Percentiles rank a stretch among this genome's conserved stretches.
phyloP scores from a whole-genome alignment of 2,113 vertebrate genomes.

The Cyphomyrus plagiostoma region DNA sequence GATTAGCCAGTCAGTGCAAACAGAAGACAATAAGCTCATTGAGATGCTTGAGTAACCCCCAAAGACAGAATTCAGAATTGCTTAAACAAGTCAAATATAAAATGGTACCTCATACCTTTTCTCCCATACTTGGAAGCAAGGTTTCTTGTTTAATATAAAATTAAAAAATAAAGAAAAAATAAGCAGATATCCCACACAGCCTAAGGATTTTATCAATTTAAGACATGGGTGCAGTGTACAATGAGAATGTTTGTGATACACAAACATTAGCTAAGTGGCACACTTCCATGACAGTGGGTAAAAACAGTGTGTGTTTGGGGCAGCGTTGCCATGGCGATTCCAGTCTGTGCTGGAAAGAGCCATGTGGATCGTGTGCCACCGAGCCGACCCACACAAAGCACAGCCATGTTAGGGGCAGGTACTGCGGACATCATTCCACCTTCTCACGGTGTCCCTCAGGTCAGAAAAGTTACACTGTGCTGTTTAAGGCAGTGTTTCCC shows the following conservation, averaged over 20 bases:
- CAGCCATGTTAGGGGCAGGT: background rate
- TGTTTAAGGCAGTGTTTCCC: background rate
- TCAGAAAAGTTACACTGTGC: background rate
- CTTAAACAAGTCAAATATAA: background rate
- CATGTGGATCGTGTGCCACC: background rate
- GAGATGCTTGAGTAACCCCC: background rate
- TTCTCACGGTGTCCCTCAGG: background rate
- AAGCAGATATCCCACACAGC: background rate
- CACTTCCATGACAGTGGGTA: background rate
- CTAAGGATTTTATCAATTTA: background rate
- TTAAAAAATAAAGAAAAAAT: background rate
- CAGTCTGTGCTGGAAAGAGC: background rate
- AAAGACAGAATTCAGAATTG: background rate
- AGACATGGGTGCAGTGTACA: background rate
- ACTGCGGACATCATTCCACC: background rate
- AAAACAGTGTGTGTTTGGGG: background rate
- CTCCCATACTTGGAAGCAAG: background rate
- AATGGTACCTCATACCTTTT: background rate
- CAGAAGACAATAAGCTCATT: background rate
- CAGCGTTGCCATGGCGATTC: background rate
- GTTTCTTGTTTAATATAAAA: background rate
- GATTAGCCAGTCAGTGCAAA: background rate
- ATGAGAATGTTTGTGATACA: background rate
- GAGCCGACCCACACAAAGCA: background rate
- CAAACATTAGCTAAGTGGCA: background rate